A percentile compares a stretch with the other conserved stretches of the same genome.
Conservation (phyloP, 2,113 vertebrate genomes). For the Ancistrus triradiatus region DNA sequence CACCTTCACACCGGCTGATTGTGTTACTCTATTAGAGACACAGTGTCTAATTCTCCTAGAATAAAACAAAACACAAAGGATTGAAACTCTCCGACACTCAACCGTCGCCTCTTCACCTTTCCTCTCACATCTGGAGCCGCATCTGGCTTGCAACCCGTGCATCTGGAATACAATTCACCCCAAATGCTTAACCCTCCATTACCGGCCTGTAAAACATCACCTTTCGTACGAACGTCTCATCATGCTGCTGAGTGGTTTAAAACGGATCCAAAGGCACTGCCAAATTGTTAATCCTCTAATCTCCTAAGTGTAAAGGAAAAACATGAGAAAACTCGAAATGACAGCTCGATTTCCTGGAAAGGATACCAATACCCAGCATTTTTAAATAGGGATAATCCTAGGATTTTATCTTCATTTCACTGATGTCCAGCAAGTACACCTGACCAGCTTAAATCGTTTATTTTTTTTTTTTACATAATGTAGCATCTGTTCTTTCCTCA, state of each 20-base stretch:
- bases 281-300: neutral
- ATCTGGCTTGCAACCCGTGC: neutral
- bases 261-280: neutral
- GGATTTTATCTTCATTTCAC: neutral
- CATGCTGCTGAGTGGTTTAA: neutral
- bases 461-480: constrained; percentile 25
- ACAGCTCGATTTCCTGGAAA: no score
- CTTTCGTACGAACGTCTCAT: no score
- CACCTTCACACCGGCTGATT: no score
- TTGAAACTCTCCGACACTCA: neutral
- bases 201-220: constrained; percentile 4
- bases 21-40: neutral
- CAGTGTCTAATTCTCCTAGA: neutral
- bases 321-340: no score
- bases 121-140: constrained; percentile 1
- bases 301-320: neutral
- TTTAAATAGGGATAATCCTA: no score
- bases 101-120: neutral
- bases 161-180: constrained; percentile 14
- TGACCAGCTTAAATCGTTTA: neutral
- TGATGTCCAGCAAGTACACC: neutral
- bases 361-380: no score
- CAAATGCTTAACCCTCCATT: neutral
- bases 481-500: constrained; percentile 24
- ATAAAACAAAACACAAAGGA: neutral